Base-by-base conservation (phyloP, 2,797 vertebrate genomes). In the Lemur catta region DNA sequence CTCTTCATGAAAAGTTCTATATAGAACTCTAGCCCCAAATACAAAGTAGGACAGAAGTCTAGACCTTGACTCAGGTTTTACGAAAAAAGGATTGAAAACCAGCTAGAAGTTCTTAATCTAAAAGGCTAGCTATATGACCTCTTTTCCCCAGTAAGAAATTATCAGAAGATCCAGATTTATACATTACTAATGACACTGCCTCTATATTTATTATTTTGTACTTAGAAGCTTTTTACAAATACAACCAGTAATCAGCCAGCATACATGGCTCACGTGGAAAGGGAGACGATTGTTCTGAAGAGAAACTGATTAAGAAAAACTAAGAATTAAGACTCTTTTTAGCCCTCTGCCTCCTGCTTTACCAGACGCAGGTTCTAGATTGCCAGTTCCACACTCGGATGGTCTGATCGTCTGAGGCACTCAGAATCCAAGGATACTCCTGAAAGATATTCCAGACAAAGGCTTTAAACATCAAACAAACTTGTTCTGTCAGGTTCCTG, bases 351-450 rank as follows among this genome's bases (percentile, higher is more conserved):
- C 92, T 92, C 38, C 71, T 78, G 86, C 63, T 96, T 99, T 98
- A 99, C 99, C 99, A 99, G 88, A 99, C 99, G 65, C 99, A 99
- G 46, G 99, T 99, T 96, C 99, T 99, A 65, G 99, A 99, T 97
- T 99, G 99, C 99, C 99, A 99, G 98, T 99, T 99, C 99, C 99
- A 99, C 96, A 99, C 99, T 1, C 99, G 99, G 93, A 99, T 99
- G 52, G 99, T 99, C 97, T 99, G 99, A 95, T 99, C 99, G 84
- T 99, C 99, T 0, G 99, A 99, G 3, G 99, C 99, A n/a, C 99
- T 99, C 98, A 99, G 97, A 97, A 99, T 99, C 99, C 99, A 99
- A 2, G 99, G 99, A 74, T 99, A 99, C 84, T 99, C 99, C 99
- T 99, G 91, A 88, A 97, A 98, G 89, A 97, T 38, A 97, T 85